phyloP scores from a whole-genome alignment of 1,140 invertebrate species.

The Reticulitermes speratus region DNA sequence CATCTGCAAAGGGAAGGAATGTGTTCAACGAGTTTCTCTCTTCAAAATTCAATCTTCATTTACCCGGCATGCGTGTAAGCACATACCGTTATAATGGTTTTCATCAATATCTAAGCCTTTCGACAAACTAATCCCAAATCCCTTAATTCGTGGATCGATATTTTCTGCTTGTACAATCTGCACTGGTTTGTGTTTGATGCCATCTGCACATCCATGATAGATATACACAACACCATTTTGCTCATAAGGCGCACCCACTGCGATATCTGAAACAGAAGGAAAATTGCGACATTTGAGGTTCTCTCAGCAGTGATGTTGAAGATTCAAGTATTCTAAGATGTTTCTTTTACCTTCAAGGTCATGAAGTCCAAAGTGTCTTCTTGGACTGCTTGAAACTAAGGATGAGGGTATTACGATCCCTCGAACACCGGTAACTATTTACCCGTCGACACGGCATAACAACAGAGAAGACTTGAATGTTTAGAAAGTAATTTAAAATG shows the following conservation, averaged over 20 bases:
- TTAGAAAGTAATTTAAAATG: too few relatives aligned
- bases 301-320: too few relatives aligned
- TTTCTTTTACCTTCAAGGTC: too few relatives aligned
- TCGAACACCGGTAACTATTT: too few relatives aligned
- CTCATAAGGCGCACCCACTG: constrained; percentile 64
- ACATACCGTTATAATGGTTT: not conserved
- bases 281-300: too few relatives aligned
- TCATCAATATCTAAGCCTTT: not conserved
- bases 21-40: not conserved
- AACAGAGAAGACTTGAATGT: too few relatives aligned
- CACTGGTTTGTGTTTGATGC: not conserved
- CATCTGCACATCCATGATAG: constrained; percentile 54
- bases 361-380: too few relatives aligned
- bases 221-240: constrained; percentile 64
- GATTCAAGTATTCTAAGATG: too few relatives aligned
- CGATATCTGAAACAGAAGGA: constrained; percentile 53
- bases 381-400: too few relatives aligned
- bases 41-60: not conserved
- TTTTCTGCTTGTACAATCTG: not conserved
- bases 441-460: too few relatives aligned
- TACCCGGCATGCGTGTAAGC: not conserved
- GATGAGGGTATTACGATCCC: too few relatives aligned
- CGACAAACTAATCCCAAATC: not conserved
- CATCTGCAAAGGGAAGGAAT: not conserved
- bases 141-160: not conserved